Evolutionary conservation across 2,113 vertebrate species (phyloP).

Genomic region (Amblyopsis rosae): DNA sequence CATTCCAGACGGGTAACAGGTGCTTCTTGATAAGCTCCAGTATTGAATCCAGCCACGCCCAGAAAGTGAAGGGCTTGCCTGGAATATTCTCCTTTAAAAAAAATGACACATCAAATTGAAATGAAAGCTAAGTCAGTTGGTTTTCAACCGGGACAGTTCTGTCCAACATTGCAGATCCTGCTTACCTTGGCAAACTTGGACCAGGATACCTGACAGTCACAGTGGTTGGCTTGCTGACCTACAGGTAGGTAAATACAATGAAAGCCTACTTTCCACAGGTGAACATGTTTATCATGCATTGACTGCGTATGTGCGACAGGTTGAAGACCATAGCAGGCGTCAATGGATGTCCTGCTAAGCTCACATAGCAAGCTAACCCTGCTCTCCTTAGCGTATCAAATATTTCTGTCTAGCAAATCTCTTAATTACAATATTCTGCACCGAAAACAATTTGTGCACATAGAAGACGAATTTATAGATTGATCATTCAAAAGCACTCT

Average conservation of each 20-base stretch:
- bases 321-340: too few species aligned
- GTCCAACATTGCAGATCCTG: background rate
- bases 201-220: constrained; percentile 90
- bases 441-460: too few species aligned
- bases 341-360: too few species aligned
- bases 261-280: too few species aligned
- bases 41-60: constrained; percentile 96
- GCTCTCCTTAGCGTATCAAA: too few species aligned
- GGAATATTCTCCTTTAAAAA: constrained; percentile 86
- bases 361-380: too few species aligned
- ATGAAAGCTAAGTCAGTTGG: background rate
- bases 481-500: too few species aligned
- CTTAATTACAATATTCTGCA: too few species aligned
- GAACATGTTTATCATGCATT: too few species aligned
- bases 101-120: constrained; percentile 2
- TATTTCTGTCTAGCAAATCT: too few species aligned
- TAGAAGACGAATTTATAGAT: too few species aligned
- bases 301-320: too few species aligned
- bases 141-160: background rate
- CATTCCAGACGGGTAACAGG: constrained; percentile 95
- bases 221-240: constrained; percentile 84
- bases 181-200: constrained; percentile 94
- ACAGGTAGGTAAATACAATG: constrained; percentile 27
- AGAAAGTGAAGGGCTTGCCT: constrained; percentile 94
- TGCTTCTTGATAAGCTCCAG: constrained; percentile 97